Evolutionary conservation across 2,113 vertebrate species (phyloP).

Genomic region (Synodontis membranacea): DNA sequence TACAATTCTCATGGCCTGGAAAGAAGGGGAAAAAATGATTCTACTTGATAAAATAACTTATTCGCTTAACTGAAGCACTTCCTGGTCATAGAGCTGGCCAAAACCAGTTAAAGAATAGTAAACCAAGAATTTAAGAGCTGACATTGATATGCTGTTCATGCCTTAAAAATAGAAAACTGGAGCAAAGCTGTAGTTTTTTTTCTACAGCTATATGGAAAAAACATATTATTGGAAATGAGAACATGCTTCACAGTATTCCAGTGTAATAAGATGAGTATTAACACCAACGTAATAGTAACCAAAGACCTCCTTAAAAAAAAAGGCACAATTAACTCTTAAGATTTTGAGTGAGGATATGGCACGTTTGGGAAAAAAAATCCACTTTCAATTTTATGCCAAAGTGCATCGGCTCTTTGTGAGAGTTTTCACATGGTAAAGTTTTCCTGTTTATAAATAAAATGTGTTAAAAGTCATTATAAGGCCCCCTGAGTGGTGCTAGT

Average conservation of each 20-base stretch:
- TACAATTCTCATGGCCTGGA: background rate
- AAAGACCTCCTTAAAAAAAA: background rate
- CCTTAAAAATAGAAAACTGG: background rate
- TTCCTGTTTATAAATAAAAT: background rate
- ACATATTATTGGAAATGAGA: background rate
- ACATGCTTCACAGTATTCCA: background rate
- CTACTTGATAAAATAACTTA: background rate
- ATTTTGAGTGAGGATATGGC: background rate
- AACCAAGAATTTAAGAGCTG: background rate
- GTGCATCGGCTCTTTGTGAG: background rate
- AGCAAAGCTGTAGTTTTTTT: background rate
- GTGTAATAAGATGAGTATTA: conserved; percentile 16
- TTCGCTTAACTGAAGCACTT: background rate
- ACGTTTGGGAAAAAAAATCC: background rate
- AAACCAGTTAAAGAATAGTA: background rate
- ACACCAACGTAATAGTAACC: background rate
- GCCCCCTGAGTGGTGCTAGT: background rate
- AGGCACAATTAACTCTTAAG: background rate
- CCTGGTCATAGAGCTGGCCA: background rate
- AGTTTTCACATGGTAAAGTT: background rate
- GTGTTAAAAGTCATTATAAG: background rate
- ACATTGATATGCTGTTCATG: background rate
- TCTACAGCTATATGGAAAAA: background rate
- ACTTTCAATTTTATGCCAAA: background rate
- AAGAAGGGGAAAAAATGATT: background rate